phyloP scores from a whole-genome alignment of 2,113 vertebrate species.

The Ivindomyrus marchei region DNA sequence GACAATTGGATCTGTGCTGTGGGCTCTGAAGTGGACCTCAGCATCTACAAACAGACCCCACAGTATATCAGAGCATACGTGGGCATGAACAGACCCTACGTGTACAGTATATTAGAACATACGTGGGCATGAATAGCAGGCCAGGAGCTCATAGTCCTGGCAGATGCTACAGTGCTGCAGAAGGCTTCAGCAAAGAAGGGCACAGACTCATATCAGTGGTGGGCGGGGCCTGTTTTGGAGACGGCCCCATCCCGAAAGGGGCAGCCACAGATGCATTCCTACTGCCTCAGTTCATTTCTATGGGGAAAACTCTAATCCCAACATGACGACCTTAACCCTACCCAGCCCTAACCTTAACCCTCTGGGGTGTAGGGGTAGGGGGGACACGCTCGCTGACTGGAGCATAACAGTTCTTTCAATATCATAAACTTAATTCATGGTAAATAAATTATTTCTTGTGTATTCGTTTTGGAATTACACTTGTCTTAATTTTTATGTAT shows the following conservation, averaged over 20 bases:
- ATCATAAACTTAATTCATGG: no score
- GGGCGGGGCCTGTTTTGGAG: background rate
- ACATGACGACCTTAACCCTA: no score
- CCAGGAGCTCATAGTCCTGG: no score
- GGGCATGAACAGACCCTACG: background rate
- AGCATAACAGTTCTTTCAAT: no score
- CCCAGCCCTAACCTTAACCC: no score
- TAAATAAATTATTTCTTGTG: no score
- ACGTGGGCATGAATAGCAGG: background rate
- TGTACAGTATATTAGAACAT: background rate
- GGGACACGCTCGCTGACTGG: no score
- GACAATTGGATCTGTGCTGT: background rate
- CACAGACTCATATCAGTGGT: background rate
- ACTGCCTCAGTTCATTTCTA: no score
- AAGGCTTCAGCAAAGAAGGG: background rate
- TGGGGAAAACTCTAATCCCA: background rate
- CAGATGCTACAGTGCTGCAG: background rate
- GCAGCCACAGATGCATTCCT: background rate
- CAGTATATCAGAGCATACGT: background rate
- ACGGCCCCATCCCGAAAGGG: background rate
- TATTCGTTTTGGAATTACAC: no score
- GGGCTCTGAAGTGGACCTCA: background rate
- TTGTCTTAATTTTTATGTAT: no score
- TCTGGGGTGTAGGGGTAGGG: background rate
- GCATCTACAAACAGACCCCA: background rate